These are phyloP conservation scores for Eira barbara DNA, from an alignment of 2,113 vertebrate species.

Conservation along the genomic window DNA sequence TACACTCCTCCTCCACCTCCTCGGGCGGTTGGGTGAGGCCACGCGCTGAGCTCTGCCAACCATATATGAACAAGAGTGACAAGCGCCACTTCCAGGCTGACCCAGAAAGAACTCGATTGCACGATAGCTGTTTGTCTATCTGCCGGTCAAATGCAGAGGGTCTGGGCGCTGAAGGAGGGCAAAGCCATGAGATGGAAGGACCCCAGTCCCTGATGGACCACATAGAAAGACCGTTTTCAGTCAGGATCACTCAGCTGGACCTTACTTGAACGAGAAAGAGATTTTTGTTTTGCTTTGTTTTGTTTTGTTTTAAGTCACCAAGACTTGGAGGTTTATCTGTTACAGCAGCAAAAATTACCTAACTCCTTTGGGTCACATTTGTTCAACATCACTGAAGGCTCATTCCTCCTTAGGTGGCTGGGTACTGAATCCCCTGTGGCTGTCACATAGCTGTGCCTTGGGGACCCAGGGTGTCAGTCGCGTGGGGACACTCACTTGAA, in stretches of 20 bases:
- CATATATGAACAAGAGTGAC: neutral
- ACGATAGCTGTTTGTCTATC: neutral
- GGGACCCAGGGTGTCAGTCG: neutral
- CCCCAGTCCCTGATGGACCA: neutral
- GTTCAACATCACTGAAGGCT: neutral
- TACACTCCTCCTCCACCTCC: no score
- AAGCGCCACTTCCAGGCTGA: neutral
- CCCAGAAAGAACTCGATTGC: neutral
- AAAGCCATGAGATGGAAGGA: neutral
- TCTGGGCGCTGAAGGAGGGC: neutral
- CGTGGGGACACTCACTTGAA: conserved; percentile 64
- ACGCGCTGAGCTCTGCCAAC: neutral
- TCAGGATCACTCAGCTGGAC: neutral
- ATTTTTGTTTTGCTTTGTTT: neutral
- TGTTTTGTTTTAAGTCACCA: neutral
- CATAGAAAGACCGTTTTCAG: neutral
- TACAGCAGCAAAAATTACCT: neutral
- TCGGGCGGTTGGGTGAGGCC: neutral
- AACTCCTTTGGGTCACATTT: neutral
- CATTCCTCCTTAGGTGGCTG: neutral
- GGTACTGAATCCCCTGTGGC: neutral
- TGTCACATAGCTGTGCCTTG: neutral
- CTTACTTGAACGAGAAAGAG: neutral
- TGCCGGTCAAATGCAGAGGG: neutral
- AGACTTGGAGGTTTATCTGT: neutral